These are phyloP conservation scores for Xestoiulus laeticollis DNA, from an alignment of 2,888 invertebrate species.

Conservation along the genomic window DNA sequence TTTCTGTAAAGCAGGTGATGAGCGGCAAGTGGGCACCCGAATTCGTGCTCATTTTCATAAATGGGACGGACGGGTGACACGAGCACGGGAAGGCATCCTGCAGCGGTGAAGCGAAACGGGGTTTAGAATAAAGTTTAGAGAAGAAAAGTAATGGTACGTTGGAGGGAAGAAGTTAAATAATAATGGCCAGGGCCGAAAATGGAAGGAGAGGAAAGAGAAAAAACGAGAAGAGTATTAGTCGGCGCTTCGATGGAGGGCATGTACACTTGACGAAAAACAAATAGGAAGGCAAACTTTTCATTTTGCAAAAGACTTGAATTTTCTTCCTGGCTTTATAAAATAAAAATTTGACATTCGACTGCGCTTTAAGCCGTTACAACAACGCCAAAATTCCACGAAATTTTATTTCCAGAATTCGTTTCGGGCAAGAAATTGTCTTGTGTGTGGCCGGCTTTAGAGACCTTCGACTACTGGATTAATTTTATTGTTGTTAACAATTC, in stretches of 20 bases:
- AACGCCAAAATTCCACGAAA: too few species aligned
- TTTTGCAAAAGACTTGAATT: neutral
- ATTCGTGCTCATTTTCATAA: constrained; percentile 75
- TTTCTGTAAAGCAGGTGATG: constrained; percentile 41
- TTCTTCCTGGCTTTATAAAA: neutral
- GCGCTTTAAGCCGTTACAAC: too few species aligned
- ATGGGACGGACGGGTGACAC: constrained; percentile 50
- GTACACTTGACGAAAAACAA: neutral
- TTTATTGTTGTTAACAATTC: too few species aligned
- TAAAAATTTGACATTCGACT: too few species aligned
- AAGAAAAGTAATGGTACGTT: neutral
- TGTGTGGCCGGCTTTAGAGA: too few species aligned
- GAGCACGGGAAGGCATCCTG: constrained; percentile 51
- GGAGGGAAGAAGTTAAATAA: neutral
- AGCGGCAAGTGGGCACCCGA: constrained; percentile 79
- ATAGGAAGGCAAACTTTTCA: neutral
- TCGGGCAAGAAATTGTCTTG: too few species aligned
- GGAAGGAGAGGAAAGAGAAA: constrained; percentile 38
- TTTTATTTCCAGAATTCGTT: too few species aligned
- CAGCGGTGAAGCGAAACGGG: neutral
- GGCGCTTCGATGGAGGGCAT: neutral
- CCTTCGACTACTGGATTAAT: too few species aligned
- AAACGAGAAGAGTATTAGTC: constrained; percentile 46
- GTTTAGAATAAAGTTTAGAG: neutral
- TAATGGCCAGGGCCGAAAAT: constrained; percentile 12